These are phyloP conservation scores for Paralinhomoeus sp. DNA, from an alignment of 2,888 invertebrate genomes.

Conservation along the genomic window DNA sequence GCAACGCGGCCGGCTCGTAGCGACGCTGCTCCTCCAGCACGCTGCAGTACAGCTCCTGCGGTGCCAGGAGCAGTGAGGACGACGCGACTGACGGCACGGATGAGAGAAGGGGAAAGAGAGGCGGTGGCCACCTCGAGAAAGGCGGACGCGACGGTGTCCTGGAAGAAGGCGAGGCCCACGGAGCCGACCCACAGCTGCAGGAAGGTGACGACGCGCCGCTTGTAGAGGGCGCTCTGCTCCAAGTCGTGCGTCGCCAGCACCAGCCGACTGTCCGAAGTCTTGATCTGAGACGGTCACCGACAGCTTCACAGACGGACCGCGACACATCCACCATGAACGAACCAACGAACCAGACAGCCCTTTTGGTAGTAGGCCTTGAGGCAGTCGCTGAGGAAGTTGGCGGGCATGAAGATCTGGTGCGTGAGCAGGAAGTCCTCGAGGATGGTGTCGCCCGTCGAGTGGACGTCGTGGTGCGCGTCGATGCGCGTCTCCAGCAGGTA, in stretches of 20 bases:
- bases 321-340: background rate
- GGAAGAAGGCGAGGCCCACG: constrained; percentile 48
- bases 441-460: constrained; percentile 28
- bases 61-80: too few relatives aligned
- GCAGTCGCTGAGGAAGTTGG: constrained; percentile 41
- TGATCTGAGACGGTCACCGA: too few relatives aligned
- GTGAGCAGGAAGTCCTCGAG: constrained; percentile 59
- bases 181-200: constrained; percentile 51
- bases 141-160: constrained; percentile 44
- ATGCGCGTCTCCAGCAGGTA: constrained; percentile 55
- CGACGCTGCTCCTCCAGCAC: constrained; percentile 40
- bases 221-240: too few relatives aligned
- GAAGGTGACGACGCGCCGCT: constrained; percentile 51
- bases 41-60: constrained; percentile 45
- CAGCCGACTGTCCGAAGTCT: too few relatives aligned
- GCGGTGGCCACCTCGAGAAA: constrained; percentile 50
- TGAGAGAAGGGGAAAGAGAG: too few relatives aligned
- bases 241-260: too few relatives aligned
- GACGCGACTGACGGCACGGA: too few relatives aligned
- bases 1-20: too few relatives aligned
- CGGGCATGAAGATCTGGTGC: constrained; percentile 57
- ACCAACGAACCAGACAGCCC: constrained; percentile 7
- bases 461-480: constrained; percentile 31
- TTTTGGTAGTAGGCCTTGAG: constrained; percentile 20
- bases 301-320: background rate